Conservation (phyloP, 2,113 vertebrate species). For the Macroglossus sobrinus region DNA sequence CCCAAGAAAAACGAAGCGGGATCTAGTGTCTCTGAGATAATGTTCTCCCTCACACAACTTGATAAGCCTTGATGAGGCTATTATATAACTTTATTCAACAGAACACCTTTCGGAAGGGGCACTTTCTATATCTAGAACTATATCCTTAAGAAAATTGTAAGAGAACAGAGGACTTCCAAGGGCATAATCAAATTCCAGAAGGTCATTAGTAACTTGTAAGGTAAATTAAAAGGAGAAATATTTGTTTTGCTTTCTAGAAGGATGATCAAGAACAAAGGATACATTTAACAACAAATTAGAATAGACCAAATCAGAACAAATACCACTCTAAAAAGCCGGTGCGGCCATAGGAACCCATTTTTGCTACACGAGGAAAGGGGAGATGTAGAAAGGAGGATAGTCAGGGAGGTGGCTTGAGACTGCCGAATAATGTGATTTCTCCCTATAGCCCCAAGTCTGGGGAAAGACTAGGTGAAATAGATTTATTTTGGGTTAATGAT, state of each 20-base stretch:
- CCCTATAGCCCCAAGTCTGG: not conserved
- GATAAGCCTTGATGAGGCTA: not conserved
- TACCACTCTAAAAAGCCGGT: not conserved
- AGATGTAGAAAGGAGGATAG: not conserved
- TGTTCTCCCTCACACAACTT: not conserved
- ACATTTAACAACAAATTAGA: not conserved
- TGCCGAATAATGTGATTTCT: not conserved
- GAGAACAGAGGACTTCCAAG: not conserved
- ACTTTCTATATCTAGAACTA: not conserved
- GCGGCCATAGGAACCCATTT: not conserved
- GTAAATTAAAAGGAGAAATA: not conserved
- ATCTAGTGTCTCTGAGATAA: not conserved
- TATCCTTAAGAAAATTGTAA: not conserved
- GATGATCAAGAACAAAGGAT: not conserved
- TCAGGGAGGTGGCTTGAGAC: not conserved
- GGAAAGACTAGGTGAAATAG: not conserved
- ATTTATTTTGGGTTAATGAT: not conserved
- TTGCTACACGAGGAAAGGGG: not conserved
- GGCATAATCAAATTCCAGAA: not conserved
- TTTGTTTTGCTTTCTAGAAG: not conserved
- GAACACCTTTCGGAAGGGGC: not conserved
- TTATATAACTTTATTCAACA: not conserved
- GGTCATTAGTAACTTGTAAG: not conserved
- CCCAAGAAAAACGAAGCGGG: not conserved
- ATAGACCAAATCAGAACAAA: not conserved